A percentile compares a stretch with the other conserved stretches of the same genome.
phyloP scores from a whole-genome alignment of 2,888 invertebrate genomes.

The Antheraea assamensis region DNA sequence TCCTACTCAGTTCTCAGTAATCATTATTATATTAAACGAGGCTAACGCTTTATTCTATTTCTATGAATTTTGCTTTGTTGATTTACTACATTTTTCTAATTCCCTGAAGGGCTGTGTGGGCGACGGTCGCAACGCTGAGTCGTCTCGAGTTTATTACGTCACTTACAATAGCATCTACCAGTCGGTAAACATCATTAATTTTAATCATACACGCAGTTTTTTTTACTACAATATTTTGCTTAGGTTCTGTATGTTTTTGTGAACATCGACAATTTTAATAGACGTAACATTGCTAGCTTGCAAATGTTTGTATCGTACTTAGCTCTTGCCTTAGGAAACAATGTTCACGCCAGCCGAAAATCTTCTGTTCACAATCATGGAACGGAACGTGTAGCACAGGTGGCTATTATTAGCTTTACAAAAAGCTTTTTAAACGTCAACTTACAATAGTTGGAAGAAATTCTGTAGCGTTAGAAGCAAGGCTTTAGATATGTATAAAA shows the following conservation, averaged over 20 bases:
- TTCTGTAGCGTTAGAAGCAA: too few species aligned
- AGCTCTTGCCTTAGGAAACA: background rate
- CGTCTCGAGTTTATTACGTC: background rate
- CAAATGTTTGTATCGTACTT: background rate
- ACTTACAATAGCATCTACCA: background rate
- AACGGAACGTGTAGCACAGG: too few species aligned
- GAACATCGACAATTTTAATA: background rate
- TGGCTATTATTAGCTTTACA: too few species aligned
- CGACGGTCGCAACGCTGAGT: background rate
- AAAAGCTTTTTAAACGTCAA: too few species aligned
- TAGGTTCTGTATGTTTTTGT: background rate
- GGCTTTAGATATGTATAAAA: too few species aligned
- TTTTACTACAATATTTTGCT: background rate
- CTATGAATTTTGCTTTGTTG: background rate
- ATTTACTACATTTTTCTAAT: background rate
- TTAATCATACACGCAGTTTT: background rate
- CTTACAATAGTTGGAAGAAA: too few species aligned
- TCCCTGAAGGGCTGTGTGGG: background rate
- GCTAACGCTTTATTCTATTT: background rate
- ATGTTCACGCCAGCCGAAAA: background rate
- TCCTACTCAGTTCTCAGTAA: background rate
- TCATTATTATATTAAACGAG: background rate
- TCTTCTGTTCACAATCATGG: too few species aligned
- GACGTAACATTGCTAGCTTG: background rate
- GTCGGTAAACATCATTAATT: background rate